Conservation (phyloP, 2,113 vertebrate genomes). For the Gadus macrocephalus region DNA sequence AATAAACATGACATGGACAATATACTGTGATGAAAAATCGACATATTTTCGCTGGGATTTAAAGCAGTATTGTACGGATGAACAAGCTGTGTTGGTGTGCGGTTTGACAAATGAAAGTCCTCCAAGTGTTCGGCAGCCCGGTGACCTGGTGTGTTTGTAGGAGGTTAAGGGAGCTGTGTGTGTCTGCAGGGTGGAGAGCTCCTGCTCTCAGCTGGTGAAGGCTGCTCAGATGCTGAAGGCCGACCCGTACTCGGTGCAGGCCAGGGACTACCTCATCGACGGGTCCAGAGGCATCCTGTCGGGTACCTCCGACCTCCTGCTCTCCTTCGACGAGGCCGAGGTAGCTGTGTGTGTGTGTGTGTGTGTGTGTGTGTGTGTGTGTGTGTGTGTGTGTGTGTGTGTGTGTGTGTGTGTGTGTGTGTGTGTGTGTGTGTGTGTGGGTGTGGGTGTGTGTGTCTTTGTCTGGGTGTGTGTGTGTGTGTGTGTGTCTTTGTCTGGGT, state of each 20-base stretch:
- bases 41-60: too few species aligned
- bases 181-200: slow-evolving; percentile 88
- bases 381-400: slow-evolving; percentile 8
- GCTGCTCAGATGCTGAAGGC: slow-evolving; percentile 94
- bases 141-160: slow-evolving; percentile 7
- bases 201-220: slow-evolving; percentile 90
- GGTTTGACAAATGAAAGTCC: too few species aligned
- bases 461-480: slow-evolving; percentile 8
- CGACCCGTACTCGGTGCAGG: slow-evolving; percentile 95
- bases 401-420: slow-evolving; percentile 3
- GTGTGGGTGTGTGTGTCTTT: too few species aligned
- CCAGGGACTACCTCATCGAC: slow-evolving; percentile 96
- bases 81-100: too few species aligned
- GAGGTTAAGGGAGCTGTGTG: slow-evolving; percentile 14
- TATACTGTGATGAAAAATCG: too few species aligned
- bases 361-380: slow-evolving; percentile 23
- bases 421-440: slow-evolving; percentile 14
- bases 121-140: too few species aligned
- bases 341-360: slow-evolving; percentile 58
- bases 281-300: slow-evolving; percentile 96
- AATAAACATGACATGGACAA: too few species aligned
- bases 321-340: slow-evolving; percentile 98
- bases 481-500: not conserved
- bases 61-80: too few species aligned
- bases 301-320: slow-evolving; percentile 93